These are phyloP conservation scores for Cyanoliseus patagonus DNA, from an alignment of 2,113 vertebrate species.

Conservation along the genomic window DNA sequence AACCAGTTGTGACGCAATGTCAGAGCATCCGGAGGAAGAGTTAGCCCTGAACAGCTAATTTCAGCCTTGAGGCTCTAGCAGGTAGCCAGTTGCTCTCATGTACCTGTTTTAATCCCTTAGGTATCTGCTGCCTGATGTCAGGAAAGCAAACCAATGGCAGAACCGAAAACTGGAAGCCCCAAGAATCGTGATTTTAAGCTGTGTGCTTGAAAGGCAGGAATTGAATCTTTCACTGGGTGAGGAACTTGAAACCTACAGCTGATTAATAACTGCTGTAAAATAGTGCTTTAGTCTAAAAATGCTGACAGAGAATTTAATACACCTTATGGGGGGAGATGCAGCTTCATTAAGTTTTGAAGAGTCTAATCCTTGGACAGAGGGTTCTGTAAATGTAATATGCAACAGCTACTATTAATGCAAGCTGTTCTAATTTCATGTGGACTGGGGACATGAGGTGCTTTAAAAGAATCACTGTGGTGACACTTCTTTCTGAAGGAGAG, in stretches of 20 bases:
- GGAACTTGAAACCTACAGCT: neutral
- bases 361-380: constrained; percentile 12
- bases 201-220: neutral
- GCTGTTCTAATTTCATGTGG: neutral
- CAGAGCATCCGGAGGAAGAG: neutral
- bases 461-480: neutral
- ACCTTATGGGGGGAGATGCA: neutral
- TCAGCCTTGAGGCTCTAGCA: neutral
- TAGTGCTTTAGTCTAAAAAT: neutral
- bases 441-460: neutral
- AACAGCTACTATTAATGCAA: neutral
- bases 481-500: neutral
- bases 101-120: neutral
- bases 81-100: neutral
- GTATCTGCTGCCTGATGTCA: neutral
- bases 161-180: neutral
- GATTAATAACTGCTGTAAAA: constrained; percentile 47
- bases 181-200: neutral
- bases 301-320: constrained; percentile 22
- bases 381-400: neutral
- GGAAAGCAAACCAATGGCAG: neutral
- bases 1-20: fast-evolving
- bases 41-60: neutral
- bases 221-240: neutral
- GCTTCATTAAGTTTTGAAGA: constrained; percentile 44